These are phyloP conservation scores for Stegostoma tigrinum DNA, from an alignment of 2,113 vertebrate genomes.

Conservation along the genomic window DNA sequence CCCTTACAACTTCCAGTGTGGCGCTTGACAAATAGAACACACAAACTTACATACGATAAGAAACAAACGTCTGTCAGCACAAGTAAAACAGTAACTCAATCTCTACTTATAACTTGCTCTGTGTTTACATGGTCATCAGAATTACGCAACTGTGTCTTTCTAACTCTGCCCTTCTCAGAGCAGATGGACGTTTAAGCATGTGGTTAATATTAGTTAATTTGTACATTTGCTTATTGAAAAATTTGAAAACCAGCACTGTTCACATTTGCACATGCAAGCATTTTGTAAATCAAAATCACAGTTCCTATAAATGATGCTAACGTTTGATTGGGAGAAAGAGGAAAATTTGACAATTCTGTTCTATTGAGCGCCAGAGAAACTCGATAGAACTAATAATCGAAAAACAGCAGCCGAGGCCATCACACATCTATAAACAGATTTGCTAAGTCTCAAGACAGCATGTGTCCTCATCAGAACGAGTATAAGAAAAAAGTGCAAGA, in stretches of 20 bases:
- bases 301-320: neutral
- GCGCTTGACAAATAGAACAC: neutral
- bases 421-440: slow-evolving; percentile 12
- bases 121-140: neutral
- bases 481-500: slow-evolving; percentile 1
- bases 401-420: neutral
- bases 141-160: neutral
- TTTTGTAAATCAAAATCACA: neutral
- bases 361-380: neutral
- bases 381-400: neutral
- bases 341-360: neutral
- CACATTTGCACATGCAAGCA: neutral
- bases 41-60: neutral
- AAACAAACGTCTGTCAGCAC: slow-evolving; percentile 15
- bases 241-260: neutral
- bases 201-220: neutral
- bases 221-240: neutral
- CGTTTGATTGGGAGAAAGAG: neutral
- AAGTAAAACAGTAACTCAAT: neutral
- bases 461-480: slow-evolving; percentile 1
- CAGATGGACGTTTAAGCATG: neutral
- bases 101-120: neutral
- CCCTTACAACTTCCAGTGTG: neutral
- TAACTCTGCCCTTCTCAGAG: neutral
- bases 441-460: neutral